Percentiles rank a stretch among this genome's conserved stretches.
Conservation (phyloP, 2,797 vertebrate genomes). For the Triplophysa bombifrons region DNA sequence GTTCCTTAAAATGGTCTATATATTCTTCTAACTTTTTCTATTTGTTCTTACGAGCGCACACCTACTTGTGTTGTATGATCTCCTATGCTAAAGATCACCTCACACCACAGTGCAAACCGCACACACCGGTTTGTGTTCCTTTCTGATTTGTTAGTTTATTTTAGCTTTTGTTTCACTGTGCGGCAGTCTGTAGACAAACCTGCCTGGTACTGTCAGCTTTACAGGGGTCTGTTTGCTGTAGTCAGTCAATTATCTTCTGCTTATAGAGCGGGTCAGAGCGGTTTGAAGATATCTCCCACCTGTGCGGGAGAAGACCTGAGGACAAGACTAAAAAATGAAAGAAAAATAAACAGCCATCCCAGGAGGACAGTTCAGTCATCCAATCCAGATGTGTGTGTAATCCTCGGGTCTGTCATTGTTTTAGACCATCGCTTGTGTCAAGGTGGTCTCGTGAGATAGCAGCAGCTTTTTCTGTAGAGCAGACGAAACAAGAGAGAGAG, state of each 20-base stretch:
- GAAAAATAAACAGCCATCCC: conserved; percentile 60
- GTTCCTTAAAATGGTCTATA: background rate
- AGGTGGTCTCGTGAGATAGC: conserved; percentile 48
- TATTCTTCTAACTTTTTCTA: background rate
- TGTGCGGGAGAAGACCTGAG: conserved; percentile 35
- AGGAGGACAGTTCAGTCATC: conserved; percentile 47
- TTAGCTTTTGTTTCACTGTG: conserved; percentile 8
- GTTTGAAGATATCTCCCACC: conserved; percentile 56
- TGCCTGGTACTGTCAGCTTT: conserved; percentile 1
- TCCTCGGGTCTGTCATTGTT: conserved; percentile 29
- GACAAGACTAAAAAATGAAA: conserved; percentile 53
- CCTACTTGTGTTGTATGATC: background rate
- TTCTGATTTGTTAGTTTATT: conserved; percentile 24
- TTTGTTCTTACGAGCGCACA: background rate
- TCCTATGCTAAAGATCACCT: background rate
- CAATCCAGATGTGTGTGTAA: conserved; percentile 43
- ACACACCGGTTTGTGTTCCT: conserved; percentile 17
- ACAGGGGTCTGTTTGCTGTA: conserved; percentile 26
- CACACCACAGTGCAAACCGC: background rate
- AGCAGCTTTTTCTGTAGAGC: conserved; percentile 28
- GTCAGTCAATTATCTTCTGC: conserved; percentile 54
- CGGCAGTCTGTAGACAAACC: conserved; percentile 9
- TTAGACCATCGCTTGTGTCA: conserved; percentile 30
- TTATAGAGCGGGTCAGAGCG: conserved; percentile 55
- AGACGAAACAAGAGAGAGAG: too few relatives aligned